These are phyloP conservation scores for Lacanobia wlatinum DNA, from an alignment of 2,888 invertebrate species.

Conservation along the genomic window DNA sequence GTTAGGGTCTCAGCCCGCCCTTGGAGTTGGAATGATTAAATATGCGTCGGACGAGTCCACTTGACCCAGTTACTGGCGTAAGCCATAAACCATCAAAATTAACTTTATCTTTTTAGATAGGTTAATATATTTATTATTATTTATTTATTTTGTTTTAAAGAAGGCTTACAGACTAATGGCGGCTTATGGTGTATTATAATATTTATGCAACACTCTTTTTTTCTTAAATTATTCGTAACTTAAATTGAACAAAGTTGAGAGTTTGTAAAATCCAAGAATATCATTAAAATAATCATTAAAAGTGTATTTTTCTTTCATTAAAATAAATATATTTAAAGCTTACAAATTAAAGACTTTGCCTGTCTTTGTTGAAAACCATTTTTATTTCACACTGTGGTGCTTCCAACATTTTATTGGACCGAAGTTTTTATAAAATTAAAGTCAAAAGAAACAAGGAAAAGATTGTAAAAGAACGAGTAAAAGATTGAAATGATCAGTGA, in stretches of 20 bases:
- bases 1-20: conserved; percentile 47
- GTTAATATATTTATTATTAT: no score
- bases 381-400: conserved; percentile 27
- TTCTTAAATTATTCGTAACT: no score
- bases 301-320: no score
- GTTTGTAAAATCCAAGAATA: neutral
- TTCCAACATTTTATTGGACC: conserved; percentile 26
- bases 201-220: neutral
- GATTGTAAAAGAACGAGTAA: conserved; percentile 26
- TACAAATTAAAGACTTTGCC: conserved; percentile 19
- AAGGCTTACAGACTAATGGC: no score
- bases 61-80: conserved; percentile 54
- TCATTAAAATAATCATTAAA: no score
- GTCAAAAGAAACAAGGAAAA: conserved; percentile 41
- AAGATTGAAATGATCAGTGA: conserved; percentile 53
- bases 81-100: conserved; percentile 49
- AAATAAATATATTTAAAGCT: neutral
- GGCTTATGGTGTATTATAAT: neutral
- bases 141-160: no score
- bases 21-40: conserved; percentile 62
- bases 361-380: conserved; percentile 18
- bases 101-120: conserved; percentile 44
- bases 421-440: conserved; percentile 28
- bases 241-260: neutral
- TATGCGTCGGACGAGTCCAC: conserved; percentile 45